These are phyloP conservation scores for Panthera tigris DNA, from an alignment of 2,113 vertebrate species.

Conservation along the genomic window DNA sequence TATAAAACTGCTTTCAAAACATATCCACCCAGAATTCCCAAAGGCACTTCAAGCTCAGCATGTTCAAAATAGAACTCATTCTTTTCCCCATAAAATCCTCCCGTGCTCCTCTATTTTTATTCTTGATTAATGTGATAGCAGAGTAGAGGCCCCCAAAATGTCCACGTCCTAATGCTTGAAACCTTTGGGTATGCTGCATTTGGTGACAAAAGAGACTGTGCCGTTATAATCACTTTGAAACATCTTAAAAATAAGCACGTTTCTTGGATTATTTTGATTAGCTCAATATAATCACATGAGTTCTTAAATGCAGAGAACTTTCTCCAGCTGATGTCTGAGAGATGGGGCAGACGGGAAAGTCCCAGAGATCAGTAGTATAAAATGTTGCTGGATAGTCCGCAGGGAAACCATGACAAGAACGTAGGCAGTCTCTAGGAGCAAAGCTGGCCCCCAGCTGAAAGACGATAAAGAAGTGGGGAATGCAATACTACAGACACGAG, in stretches of 20 bases:
- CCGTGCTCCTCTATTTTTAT: neutral
- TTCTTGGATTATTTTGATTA: neutral
- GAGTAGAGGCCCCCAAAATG: neutral
- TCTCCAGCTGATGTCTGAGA: neutral
- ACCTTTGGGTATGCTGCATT: neutral
- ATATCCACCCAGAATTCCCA: neutral
- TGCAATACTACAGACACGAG: neutral
- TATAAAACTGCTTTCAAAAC: conserved; percentile 33
- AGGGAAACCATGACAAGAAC: neutral
- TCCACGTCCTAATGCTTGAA: neutral
- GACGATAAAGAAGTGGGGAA: neutral
- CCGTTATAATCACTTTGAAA: neutral
- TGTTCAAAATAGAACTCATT: neutral
- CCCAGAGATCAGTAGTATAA: neutral
- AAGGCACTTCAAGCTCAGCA: neutral
- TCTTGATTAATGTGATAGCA: neutral
- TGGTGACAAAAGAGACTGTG: neutral
- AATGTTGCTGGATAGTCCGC: neutral
- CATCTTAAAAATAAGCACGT: neutral
- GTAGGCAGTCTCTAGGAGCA: neutral
- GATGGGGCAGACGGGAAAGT: neutral
- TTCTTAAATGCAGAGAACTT: neutral
- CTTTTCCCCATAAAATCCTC: neutral
- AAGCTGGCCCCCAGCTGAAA: neutral
- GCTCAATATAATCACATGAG: neutral